These are phyloP conservation scores for Saccostrea echinata DNA, from an alignment of 1,140 invertebrate species.

Conservation along the genomic window DNA sequence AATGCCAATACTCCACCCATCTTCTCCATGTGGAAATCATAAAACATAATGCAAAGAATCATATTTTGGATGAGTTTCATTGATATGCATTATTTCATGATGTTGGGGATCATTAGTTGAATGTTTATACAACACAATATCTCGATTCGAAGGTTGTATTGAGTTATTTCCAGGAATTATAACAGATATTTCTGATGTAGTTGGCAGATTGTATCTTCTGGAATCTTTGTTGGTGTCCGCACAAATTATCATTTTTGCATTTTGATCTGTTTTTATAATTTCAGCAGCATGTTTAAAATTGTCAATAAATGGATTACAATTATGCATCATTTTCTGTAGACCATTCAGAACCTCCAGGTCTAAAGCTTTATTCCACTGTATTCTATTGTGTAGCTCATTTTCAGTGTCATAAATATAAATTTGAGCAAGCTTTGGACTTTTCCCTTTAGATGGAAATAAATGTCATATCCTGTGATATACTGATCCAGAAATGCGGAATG, in stretches of 20 bases:
- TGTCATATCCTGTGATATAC: constrained; percentile 41
- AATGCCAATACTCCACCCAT: constrained; percentile 2
- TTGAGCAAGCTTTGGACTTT: constrained; percentile 35
- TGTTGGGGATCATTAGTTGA: not conserved
- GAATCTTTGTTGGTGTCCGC: constrained; percentile 31
- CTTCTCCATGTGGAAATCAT: not conserved
- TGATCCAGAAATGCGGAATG: constrained; percentile 37
- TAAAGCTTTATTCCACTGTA: constrained; percentile 4
- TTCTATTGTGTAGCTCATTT: constrained; percentile 21
- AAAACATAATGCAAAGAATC: no score
- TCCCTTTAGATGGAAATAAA: constrained; percentile 37
- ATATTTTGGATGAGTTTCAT: constrained; percentile 27
- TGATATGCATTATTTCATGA: constrained; percentile 41
- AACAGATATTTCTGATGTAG: constrained; percentile 37
- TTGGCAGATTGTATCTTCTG: constrained; percentile 38
- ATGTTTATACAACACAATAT: constrained; percentile 21
- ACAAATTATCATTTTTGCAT: not conserved
- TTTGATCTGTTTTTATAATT: no score
- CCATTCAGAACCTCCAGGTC: not conserved
- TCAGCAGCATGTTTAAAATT: constrained; percentile 17
- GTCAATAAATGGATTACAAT: constrained; percentile 22
- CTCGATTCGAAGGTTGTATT: not conserved
- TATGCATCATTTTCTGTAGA: constrained; percentile 6
- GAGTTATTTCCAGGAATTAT: constrained; percentile 11
- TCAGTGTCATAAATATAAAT: no score